Conservation (phyloP, 2,113 vertebrate genomes). For the Leptobrachium ailaonicum region DNA sequence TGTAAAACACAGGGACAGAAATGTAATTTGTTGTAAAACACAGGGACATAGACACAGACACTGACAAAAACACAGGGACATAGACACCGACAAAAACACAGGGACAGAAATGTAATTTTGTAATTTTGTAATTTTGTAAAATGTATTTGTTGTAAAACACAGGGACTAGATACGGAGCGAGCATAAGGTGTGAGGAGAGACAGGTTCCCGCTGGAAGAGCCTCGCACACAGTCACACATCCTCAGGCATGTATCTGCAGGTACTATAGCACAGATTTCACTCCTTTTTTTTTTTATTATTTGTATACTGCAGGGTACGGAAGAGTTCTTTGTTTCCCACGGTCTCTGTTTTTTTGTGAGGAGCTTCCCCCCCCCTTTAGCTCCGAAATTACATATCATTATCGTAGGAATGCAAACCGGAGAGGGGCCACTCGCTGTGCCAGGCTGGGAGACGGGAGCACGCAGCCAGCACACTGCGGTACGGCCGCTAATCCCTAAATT, state of each 20-base stretch:
- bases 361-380: conserved; percentile 5
- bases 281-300: conserved; percentile 21
- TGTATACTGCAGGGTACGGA: conserved; percentile 11
- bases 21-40: too few species aligned
- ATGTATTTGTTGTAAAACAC: too few species aligned
- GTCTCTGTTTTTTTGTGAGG: conserved; percentile 18
- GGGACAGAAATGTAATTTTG: too few species aligned
- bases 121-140: too few species aligned
- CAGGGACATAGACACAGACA: too few species aligned
- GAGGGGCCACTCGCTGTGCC: conserved; percentile 33
- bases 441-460: conserved; percentile 26
- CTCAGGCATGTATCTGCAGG: conserved; percentile 24
- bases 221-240: not conserved
- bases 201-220: too few species aligned
- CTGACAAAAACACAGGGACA: too few species aligned
- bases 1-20: too few species aligned
- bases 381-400: conserved; percentile 45
- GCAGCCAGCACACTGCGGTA: conserved; percentile 32
- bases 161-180: too few species aligned
- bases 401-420: conserved; percentile 41
- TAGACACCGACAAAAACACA: too few species aligned
- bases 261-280: conserved; percentile 13
- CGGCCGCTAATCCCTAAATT: conserved; percentile 39
- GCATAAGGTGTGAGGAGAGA: too few species aligned
- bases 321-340: conserved; percentile 43